Conservation (phyloP, 1,140 invertebrate species). For the Tetranychus cinnabarinus region DNA sequence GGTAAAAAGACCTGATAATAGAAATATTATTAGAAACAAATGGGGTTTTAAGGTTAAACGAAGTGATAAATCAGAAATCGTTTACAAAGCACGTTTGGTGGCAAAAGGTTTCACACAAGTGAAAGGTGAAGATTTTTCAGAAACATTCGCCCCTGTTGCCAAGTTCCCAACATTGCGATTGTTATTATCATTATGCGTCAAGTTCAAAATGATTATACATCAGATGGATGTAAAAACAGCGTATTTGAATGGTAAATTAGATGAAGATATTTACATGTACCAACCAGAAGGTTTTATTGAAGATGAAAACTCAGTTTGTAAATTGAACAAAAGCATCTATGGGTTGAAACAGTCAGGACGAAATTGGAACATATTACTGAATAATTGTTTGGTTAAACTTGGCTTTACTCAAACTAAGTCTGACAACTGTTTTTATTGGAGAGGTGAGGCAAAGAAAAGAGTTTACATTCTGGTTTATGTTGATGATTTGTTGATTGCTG, state of each 20-base stretch:
- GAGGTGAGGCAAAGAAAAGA: too few relatives aligned
- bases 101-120: constrained; percentile 19
- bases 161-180: background rate
- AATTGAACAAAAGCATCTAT: too few relatives aligned
- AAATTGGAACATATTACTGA: constrained; percentile 13
- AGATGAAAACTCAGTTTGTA: constrained; percentile 15
- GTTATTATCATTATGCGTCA: background rate
- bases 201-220: background rate
- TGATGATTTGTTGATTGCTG: constrained; percentile 1
- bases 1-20: constrained; percentile 12
- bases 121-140: constrained; percentile 5
- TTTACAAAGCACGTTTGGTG: constrained; percentile 18
- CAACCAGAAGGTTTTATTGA: constrained; percentile 2
- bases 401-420: background rate
- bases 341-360: constrained; percentile 16
- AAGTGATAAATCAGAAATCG: constrained; percentile 5
- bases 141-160: constrained; percentile 8
- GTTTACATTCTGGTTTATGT: constrained; percentile 7
- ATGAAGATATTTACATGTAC: constrained; percentile 5
- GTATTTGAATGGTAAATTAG: constrained; percentile 2
- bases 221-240: constrained; percentile 5
- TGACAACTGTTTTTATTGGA: background rate
- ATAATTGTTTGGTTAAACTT: background rate
- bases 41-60: constrained; percentile 20
- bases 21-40: constrained; percentile 15